Evolutionary conservation across 2,888 invertebrate genomes (phyloP).

Genomic region (Drosophila prolongata): DNA sequence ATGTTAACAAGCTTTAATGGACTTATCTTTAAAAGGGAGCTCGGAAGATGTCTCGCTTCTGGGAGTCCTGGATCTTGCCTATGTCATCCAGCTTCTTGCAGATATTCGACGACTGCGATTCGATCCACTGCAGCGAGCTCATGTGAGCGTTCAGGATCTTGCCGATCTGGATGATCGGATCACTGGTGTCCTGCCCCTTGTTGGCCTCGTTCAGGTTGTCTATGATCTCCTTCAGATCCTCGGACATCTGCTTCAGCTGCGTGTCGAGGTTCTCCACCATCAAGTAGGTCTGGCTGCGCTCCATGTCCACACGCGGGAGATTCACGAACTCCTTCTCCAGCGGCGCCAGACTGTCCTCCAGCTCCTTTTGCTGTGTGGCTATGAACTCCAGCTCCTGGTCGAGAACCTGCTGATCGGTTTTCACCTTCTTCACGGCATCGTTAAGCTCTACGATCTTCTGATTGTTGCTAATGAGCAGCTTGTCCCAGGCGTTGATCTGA

Average conservation of each 20-base stretch:
- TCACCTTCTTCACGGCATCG: slow-evolving; percentile 94
- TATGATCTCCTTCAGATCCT: slow-evolving; percentile 97
- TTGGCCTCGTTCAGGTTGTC: slow-evolving; percentile 96
- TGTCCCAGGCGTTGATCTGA: slow-evolving; percentile 98
- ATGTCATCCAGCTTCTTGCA: slow-evolving; percentile 92
- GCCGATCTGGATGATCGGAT: slow-evolving; percentile 96
- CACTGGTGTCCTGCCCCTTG: slow-evolving; percentile 91
- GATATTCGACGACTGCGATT: slow-evolving; percentile 92
- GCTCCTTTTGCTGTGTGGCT: slow-evolving; percentile 94
- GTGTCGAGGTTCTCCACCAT: slow-evolving; percentile 96
- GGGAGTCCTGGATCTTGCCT: slow-evolving; percentile 91
- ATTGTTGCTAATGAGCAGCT: slow-evolving; percentile 94
- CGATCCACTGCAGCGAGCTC: slow-evolving; percentile 98
- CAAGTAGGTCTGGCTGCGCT: slow-evolving; percentile 95
- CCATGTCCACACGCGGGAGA: slow-evolving; percentile 91
- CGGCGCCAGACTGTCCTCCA: slow-evolving; percentile 94
- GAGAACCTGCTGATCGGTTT: slow-evolving; percentile 94
- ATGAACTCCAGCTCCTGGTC: slow-evolving; percentile 98
- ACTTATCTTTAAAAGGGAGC: slow-evolving; percentile 85
- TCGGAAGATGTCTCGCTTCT: slow-evolving; percentile 90
- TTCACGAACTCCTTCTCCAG: slow-evolving; percentile 92
- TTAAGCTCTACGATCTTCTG: slow-evolving; percentile 96
- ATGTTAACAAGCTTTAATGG: slow-evolving; percentile 2
- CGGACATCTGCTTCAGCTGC: slow-evolving; percentile 96
- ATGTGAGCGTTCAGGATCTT: slow-evolving; percentile 98